These are phyloP conservation scores for Eulithis prunata DNA, from an alignment of 2,888 invertebrate genomes.

Conservation along the genomic window DNA sequence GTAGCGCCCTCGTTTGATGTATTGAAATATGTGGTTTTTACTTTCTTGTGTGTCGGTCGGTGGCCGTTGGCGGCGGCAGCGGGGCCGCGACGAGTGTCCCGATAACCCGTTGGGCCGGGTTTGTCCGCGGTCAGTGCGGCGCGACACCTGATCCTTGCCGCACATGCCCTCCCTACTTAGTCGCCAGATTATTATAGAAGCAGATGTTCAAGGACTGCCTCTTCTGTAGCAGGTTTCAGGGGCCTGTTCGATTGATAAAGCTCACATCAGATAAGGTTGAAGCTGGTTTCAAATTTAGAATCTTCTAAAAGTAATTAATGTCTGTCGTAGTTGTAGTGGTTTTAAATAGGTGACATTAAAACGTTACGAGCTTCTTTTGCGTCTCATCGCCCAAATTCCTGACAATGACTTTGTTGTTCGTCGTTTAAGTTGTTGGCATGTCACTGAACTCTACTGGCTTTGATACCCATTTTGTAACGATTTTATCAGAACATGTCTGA, in stretches of 20 bases:
- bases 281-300: background rate
- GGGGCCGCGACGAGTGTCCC: conserved; percentile 56
- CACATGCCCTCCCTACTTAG: conserved; percentile 64
- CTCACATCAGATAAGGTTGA: background rate
- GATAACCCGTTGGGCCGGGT: conserved; percentile 68
- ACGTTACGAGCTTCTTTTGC: conserved; percentile 31
- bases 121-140: conserved; percentile 77
- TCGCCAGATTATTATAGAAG: conserved; percentile 54
- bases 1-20: conserved; percentile 48
- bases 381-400: conserved; percentile 66
- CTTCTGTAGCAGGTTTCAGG: conserved; percentile 47
- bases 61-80: conserved; percentile 34
- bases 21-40: conserved; percentile 60
- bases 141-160: conserved; percentile 78
- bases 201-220: conserved; percentile 66
- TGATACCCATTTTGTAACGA: conserved; percentile 33
- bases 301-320: conserved; percentile 1
- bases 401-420: conserved; percentile 63
- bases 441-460: conserved; percentile 63
- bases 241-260: conserved; percentile 17
- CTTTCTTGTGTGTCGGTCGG: conserved; percentile 54
- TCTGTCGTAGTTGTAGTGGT: conserved; percentile 4
- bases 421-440: conserved; percentile 55
- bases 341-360: conserved; percentile 21
- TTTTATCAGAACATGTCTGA: conserved; percentile 2